Conservation (phyloP, 2,888 invertebrate genomes). For the Pantelozetes paolii region DNA sequence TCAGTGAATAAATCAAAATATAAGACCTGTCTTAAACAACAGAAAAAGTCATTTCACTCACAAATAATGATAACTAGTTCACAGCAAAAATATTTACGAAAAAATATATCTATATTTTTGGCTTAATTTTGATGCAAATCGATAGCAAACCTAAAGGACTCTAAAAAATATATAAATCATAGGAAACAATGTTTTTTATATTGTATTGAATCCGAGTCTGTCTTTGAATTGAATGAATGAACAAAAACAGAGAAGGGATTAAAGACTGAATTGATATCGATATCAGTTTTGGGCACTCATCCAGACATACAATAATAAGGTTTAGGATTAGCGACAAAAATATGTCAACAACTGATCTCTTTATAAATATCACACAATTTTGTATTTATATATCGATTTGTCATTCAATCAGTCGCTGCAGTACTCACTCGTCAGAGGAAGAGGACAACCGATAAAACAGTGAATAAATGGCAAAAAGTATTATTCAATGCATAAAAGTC, state of each 20-base stretch:
- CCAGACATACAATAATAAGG: conserved; percentile 5
- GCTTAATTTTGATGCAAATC: too few species aligned
- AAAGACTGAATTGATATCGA: conserved; percentile 3
- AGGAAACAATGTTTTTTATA: not conserved
- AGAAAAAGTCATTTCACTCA: too few species aligned
- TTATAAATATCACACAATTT: not conserved
- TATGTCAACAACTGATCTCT: conserved; percentile 30
- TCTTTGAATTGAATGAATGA: not conserved
- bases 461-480: too few species aligned
- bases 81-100: too few species aligned
- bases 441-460: not conserved
- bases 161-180: too few species aligned
- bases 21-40: too few species aligned
- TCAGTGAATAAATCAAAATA: too few species aligned
- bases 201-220: not conserved
- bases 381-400: conserved; percentile 17
- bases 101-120: too few species aligned
- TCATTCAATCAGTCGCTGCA: conserved; percentile 13
- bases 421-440: not conserved
- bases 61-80: too few species aligned
- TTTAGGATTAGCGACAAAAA: conserved; percentile 29
- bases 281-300: conserved; percentile 14
- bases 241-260: conserved; percentile 14
- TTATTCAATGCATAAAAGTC: too few species aligned
- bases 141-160: too few species aligned